These are phyloP conservation scores for Drosophila serrata DNA, from an alignment of 1,140 invertebrate genomes.

Conservation along the genomic window DNA sequence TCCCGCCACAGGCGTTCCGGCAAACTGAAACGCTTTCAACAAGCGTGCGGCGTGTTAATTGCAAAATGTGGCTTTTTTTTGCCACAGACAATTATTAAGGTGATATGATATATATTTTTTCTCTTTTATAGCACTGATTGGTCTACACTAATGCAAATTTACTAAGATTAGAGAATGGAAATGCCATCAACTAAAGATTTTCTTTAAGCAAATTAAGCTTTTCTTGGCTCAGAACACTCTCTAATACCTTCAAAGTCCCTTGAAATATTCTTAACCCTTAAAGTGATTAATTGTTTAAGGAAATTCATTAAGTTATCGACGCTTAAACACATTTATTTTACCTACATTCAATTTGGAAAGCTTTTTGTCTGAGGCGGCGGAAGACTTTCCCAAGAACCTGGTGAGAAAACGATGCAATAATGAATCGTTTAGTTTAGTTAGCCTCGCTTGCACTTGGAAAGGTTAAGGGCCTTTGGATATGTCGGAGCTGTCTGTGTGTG, in stretches of 20 bases:
- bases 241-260: neutral
- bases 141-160: slow-evolving; percentile 1
- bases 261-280: neutral
- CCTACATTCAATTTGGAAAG: slow-evolving; percentile 13
- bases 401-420: slow-evolving; percentile 46
- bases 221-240: too few species aligned
- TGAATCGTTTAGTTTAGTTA: slow-evolving; percentile 44
- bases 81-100: slow-evolving; percentile 70
- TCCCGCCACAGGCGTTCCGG: slow-evolving; percentile 52
- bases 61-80: slow-evolving; percentile 71
- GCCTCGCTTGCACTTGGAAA: slow-evolving; percentile 24
- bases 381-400: slow-evolving; percentile 39
- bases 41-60: slow-evolving; percentile 69
- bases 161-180: too few species aligned
- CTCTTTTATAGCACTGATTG: slow-evolving; percentile 10
- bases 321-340: slow-evolving; percentile 8
- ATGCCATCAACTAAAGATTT: too few species aligned
- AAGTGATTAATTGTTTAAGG: slow-evolving; percentile 21
- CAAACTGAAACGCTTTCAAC: slow-evolving; percentile 53
- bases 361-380: too few species aligned
- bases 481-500: slow-evolving; percentile 2
- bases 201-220: neutral
- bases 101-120: slow-evolving; percentile 49
- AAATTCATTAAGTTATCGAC: slow-evolving; percentile 22
- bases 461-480: slow-evolving; percentile 47